phyloP scores from a whole-genome alignment of 2,113 vertebrate genomes.

The Syngnathus typhle region DNA sequence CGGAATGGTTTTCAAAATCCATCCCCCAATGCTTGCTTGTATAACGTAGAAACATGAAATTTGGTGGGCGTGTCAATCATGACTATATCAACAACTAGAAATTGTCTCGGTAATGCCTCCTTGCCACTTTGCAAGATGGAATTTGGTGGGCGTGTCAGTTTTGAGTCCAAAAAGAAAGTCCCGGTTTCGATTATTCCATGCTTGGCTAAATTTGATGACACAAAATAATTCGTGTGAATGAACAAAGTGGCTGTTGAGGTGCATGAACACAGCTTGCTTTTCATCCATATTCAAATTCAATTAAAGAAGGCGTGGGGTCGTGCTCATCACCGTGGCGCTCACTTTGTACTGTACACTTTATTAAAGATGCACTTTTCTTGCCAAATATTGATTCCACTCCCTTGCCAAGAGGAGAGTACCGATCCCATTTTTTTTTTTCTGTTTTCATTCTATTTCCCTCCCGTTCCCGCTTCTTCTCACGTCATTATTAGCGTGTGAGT shows the following conservation, averaged over 20 bases:
- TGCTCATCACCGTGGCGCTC: conserved; percentile 4
- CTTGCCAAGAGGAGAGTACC: not conserved
- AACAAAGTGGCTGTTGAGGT: not conserved
- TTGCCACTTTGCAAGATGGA: not conserved
- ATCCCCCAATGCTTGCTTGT: not conserved
- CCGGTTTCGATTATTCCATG: no score
- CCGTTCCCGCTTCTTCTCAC: not conserved
- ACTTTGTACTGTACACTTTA: conserved; percentile 1
- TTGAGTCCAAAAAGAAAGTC: not conserved
- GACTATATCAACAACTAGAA: not conserved
- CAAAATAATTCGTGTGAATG: not conserved
- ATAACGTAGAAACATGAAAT: no score
- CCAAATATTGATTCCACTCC: conserved; percentile 22
- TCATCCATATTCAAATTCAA: conserved; percentile 31
- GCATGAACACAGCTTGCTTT: not conserved
- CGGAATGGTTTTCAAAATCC: not conserved
- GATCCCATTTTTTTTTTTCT: not conserved
- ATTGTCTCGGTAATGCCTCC: not conserved
- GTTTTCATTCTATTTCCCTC: no score
- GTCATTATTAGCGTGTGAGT: not conserved
- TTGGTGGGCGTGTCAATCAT: not conserved
- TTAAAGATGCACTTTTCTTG: conserved; percentile 3
- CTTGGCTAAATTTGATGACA: not conserved
- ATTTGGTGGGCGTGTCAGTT: not conserved
- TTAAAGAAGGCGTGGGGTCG: not conserved